A percentile compares a stretch with the other conserved stretches of the same genome.
Evolutionary conservation across 2,888 invertebrate genomes (phyloP).

Genomic region (Catocala sponsa): DNA sequence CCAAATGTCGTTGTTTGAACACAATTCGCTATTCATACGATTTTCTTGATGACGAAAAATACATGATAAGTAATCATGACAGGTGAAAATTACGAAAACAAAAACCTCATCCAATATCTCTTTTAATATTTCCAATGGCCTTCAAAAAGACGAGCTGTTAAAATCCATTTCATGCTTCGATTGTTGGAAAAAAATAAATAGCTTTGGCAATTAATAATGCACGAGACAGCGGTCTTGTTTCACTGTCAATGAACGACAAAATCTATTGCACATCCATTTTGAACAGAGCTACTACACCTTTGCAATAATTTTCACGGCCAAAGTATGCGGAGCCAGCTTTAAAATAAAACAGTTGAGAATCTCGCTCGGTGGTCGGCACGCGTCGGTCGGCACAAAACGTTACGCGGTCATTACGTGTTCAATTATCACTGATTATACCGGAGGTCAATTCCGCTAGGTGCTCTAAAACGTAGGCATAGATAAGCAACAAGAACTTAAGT

Average conservation of each 20-base stretch:
- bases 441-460: constrained; percentile 45
- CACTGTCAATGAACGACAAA: constrained; percentile 78
- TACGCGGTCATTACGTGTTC: constrained; percentile 65
- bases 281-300: constrained; percentile 69
- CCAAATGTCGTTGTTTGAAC: constrained; percentile 14
- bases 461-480: constrained; percentile 37
- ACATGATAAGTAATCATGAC: not conserved
- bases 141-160: constrained; percentile 30
- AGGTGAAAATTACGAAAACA: not conserved
- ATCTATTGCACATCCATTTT: constrained; percentile 67
- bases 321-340: constrained; percentile 71
- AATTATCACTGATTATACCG: constrained; percentile 60
- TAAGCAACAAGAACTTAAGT: constrained; percentile 9
- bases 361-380: constrained; percentile 74
- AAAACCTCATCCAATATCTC: not conserved
- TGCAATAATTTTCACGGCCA: constrained; percentile 82
- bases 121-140: constrained; percentile 21
- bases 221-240: constrained; percentile 48
- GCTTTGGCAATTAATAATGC: constrained; percentile 52
- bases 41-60: not conserved
- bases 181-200: constrained; percentile 49
- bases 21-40: constrained; percentile 6
- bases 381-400: constrained; percentile 63
- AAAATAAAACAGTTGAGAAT: constrained; percentile 85
- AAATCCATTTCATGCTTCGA: constrained; percentile 49